Percentiles rank a stretch among this genome's conserved stretches.
phyloP scores from a whole-genome alignment of 2,113 vertebrate species.

The Syngnathus scovelli region DNA sequence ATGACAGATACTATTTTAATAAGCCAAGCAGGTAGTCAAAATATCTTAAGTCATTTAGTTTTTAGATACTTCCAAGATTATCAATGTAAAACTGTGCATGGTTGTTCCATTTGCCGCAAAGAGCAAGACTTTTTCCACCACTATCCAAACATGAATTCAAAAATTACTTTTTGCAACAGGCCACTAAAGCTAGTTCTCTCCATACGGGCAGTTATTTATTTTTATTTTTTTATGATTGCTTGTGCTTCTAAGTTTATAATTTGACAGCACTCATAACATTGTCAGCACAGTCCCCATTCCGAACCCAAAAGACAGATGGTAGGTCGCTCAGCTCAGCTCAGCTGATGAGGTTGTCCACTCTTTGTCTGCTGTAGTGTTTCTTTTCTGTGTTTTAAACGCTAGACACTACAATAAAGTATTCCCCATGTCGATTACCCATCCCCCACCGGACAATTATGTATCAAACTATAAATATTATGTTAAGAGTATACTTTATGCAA shows the following conservation, averaged over 20 bases:
- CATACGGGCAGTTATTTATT: constrained; percentile 1
- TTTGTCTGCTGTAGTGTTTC: constrained; percentile 68
- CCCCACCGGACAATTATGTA: constrained; percentile 81
- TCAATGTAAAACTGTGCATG: too few species aligned
- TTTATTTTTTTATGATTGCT: neutral
- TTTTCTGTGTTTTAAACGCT: constrained; percentile 86
- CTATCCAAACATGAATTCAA: neutral
- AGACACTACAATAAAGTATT: constrained; percentile 73
- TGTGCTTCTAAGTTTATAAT: neutral
- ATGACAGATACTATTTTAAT: too few species aligned
- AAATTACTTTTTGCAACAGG: neutral
- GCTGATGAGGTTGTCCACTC: constrained; percentile 18
- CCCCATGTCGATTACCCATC: constrained; percentile 85
- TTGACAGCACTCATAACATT: neutral
- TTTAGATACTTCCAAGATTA: too few species aligned
- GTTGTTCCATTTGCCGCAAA: too few species aligned
- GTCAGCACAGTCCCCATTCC: neutral
- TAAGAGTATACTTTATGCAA: constrained; percentile 96
- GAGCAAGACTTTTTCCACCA: neutral
- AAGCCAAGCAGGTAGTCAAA: too few species aligned
- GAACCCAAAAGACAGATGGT: constrained; percentile 2
- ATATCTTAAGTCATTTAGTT: too few species aligned
- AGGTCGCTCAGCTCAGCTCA: constrained; percentile 21
- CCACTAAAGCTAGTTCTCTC: constrained; percentile 4
- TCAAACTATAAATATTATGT: constrained; percentile 97